Evolutionary conservation across 2,888 invertebrate species (phyloP), one percentile per base, ranked within the genome.

Genomic region (Elgonia sp.): DNA sequence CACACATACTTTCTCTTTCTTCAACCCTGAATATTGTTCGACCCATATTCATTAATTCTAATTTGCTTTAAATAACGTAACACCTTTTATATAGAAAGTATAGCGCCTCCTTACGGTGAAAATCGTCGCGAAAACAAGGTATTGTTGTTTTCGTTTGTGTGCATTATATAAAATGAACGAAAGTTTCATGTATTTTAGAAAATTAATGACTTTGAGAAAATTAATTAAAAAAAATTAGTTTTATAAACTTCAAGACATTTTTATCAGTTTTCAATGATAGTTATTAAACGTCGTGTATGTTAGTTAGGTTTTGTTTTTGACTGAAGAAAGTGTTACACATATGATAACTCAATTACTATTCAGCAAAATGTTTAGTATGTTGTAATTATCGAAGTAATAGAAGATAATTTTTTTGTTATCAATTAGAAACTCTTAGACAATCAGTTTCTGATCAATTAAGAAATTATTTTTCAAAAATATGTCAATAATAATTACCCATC

Each of bases 61-160:
- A 84, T 85, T 60, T 57, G 21, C 53, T 75, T 73, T 46, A 69
- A 85, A 69, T 75, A 85, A 85, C 85, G 80, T 85, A 85, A 80
- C 69, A 80, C 80, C 40, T 75, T 18, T 77, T 53, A 75, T 57
- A 60, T 75, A 85, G 80, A 85, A 80, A 80, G 85, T 73, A 42
- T 42, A 73, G 40, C 80, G 29, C 60, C 77, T 79, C 60, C 53
- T 85, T n/a, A 46, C 20, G 12, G 75, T 60, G 62, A 75, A 85
- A 85, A 73, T 73, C 9, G 40, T 65, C 46, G 57, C 29, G 39
- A 40, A 60, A n/a, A n/a, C n/a, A 62, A 29, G 16, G 20, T 18
- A 50, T 60, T 77, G 21, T 65, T 83, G 21, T 60, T 69, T 76
- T 63, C 37, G 18, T 69, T 67, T 55, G 42, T 50, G 18, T 57